These are phyloP conservation scores for Acrobasis repandana DNA, from an alignment of 2,888 invertebrate species.

Conservation along the genomic window DNA sequence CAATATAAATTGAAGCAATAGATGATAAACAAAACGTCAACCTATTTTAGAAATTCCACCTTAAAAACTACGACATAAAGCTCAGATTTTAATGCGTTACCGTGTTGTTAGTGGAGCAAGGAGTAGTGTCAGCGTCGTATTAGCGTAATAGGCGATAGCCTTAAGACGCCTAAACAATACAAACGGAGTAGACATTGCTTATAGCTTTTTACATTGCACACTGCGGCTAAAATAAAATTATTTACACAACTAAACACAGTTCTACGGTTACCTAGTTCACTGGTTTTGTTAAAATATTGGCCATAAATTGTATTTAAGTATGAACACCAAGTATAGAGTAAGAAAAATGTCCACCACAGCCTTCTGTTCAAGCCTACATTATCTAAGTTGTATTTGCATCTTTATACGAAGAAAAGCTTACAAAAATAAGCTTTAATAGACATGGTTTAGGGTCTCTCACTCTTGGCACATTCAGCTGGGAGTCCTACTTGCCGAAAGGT, in stretches of 20 bases:
- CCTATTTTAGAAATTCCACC: not conserved
- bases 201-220: conserved; percentile 44
- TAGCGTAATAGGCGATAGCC: too few relatives aligned
- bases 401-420: not conserved
- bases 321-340: not conserved
- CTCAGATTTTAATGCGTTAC: not conserved
- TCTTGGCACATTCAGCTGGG: too few relatives aligned
- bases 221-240: conserved; percentile 32
- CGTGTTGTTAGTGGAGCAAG: too few relatives aligned
- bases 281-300: not conserved
- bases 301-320: not conserved
- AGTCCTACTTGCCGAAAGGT: too few relatives aligned
- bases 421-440: not conserved
- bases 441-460: too few relatives aligned
- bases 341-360: conserved; percentile 11
- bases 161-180: conserved; percentile 1
- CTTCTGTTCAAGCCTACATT: not conserved
- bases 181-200: conserved; percentile 31
- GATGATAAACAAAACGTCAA: too few relatives aligned
- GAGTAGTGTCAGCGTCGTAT: too few relatives aligned
- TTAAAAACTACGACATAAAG: not conserved
- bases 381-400: not conserved
- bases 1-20: too few relatives aligned
- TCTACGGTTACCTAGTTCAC: not conserved
- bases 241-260: conserved; percentile 25